Evolutionary conservation across 2,113 vertebrate genomes (phyloP).

Genomic region (Hemicordylus capensis): DNA sequence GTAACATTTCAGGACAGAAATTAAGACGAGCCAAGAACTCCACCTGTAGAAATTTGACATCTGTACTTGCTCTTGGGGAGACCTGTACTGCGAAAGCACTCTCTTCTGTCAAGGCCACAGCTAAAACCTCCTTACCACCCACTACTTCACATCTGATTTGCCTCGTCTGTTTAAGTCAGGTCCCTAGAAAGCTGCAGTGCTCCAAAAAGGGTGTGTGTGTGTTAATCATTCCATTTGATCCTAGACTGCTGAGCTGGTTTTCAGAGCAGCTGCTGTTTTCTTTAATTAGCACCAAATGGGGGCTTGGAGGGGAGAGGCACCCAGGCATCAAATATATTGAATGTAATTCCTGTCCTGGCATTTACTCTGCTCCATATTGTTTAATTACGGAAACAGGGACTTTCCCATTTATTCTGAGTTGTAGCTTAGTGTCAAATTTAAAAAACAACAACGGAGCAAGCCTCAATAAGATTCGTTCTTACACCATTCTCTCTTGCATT

Average conservation of each 20-base stretch:
- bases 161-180: neutral
- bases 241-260: constrained; percentile 51
- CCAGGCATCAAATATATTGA: constrained; percentile 21
- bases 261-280: constrained; percentile 66
- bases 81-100: neutral
- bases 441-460: neutral
- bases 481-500: neutral
- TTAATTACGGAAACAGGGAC: neutral
- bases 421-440: neutral
- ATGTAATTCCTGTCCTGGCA: neutral
- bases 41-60: neutral
- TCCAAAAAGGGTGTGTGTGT: constrained; percentile 64
- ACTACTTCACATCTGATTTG: constrained; percentile 24
- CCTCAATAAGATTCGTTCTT: neutral
- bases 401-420: neutral
- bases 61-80: neutral
- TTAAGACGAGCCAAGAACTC: neutral
- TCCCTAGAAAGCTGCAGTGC: constrained; percentile 56
- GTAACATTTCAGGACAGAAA: neutral
- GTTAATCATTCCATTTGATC: constrained; percentile 48
- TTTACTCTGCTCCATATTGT: constrained; percentile 1
- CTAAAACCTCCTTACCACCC: neutral
- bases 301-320: constrained; percentile 41
- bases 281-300: constrained; percentile 72
- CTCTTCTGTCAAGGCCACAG: neutral